Percentiles rank a stretch among this genome's conserved stretches.
These are phyloP conservation scores for Bubo scandiacus DNA, from an alignment of 2,113 vertebrate genomes.

Conservation along the genomic window DNA sequence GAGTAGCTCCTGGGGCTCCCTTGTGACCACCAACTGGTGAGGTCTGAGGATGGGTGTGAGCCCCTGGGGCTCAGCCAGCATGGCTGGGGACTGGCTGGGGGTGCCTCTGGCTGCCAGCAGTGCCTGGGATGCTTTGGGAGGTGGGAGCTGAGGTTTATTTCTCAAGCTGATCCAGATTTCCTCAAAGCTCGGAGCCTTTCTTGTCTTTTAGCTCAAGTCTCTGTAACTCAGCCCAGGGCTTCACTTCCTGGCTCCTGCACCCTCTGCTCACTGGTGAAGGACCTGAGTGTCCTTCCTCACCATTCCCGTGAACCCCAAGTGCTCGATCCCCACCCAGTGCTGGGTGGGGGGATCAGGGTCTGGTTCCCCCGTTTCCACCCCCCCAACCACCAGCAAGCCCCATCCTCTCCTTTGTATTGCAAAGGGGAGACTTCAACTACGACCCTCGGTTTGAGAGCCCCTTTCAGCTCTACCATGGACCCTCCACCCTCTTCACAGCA, in stretches of 20 bases:
- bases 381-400: background rate
- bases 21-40: background rate
- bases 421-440: background rate
- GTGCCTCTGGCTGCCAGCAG: background rate
- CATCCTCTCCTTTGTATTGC: background rate
- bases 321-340: background rate
- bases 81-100: background rate
- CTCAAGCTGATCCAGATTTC: background rate
- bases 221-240: background rate
- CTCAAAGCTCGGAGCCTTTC: background rate
- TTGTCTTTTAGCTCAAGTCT: background rate
- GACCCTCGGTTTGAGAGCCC: background rate
- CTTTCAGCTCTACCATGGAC: background rate
- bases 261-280: background rate
- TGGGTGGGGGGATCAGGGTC: rapidly evolving
- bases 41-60: background rate
- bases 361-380: background rate
- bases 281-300: background rate
- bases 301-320: rapidly evolving
- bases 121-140: background rate
- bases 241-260: background rate
- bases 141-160: background rate
- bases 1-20: background rate
- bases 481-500: background rate
- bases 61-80: background rate